These are phyloP conservation scores for Eulithis testata DNA, from an alignment of 2,888 invertebrate species.

Conservation along the genomic window DNA sequence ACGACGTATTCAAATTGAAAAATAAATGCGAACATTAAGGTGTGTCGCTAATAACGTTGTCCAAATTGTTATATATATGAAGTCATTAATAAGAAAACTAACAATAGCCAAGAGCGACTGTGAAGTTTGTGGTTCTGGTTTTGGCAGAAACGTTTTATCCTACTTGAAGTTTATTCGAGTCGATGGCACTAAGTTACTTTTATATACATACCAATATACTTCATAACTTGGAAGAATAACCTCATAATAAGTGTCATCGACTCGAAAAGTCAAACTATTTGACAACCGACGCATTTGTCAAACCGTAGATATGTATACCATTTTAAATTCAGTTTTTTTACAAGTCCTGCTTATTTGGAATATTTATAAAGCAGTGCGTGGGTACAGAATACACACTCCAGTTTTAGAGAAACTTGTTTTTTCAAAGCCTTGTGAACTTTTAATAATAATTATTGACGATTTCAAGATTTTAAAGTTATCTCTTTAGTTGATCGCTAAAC, in stretches of 20 bases:
- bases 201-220: too few relatives aligned
- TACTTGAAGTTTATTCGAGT: slow-evolving; percentile 2
- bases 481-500: slow-evolving; percentile 2
- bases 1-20: slow-evolving; percentile 5
- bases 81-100: slow-evolving; percentile 35
- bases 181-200: slow-evolving; percentile 34
- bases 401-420: slow-evolving; percentile 15
- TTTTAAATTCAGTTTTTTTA: slow-evolving; percentile 7
- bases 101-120: slow-evolving; percentile 20
- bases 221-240: too few relatives aligned
- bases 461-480: slow-evolving; percentile 10
- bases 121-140: slow-evolving; percentile 27
- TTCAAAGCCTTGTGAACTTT: slow-evolving; percentile 15
- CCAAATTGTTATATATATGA: slow-evolving; percentile 29
- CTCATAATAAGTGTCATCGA: too few relatives aligned
- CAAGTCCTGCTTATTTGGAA: slow-evolving; percentile 8
- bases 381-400: slow-evolving; percentile 14
- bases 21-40: slow-evolving; percentile 13
- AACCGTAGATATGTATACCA: not conserved
- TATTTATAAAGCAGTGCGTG: slow-evolving; percentile 19
- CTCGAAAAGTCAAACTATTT: too few relatives aligned
- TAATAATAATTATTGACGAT: slow-evolving; percentile 18
- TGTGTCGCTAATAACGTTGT: slow-evolving; percentile 31
- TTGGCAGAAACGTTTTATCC: slow-evolving; percentile 9
- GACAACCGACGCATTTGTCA: slow-evolving; percentile 18